Conservation (phyloP, 2,797 vertebrate genomes). For the Xiphophorus birchmanni region DNA sequence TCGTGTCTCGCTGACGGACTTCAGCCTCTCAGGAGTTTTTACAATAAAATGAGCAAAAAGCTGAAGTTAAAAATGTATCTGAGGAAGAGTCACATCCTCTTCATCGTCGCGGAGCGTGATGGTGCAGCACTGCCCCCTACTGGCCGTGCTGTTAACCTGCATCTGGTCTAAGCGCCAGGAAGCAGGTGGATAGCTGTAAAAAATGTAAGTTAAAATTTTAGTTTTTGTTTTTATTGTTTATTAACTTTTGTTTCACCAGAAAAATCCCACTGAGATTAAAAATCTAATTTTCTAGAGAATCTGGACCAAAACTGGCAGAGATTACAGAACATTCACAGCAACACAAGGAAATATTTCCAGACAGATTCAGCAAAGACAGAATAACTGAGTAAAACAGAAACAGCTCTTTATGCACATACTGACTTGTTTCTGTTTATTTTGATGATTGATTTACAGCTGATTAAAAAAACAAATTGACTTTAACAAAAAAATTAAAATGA, state of each 20-base stretch:
- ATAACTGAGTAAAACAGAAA: no score
- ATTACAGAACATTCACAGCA: no score
- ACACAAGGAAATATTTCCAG: no score
- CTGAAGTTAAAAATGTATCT: slow-evolving; percentile 23
- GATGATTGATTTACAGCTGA: not conserved
- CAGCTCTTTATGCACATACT: not conserved
- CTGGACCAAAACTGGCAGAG: no score
- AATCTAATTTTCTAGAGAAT: no score
- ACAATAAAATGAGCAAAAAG: not conserved
- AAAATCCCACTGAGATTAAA: no score
- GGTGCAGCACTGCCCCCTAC: slow-evolving; percentile 63
- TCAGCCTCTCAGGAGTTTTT: not conserved
- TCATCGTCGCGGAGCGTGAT: slow-evolving; percentile 29
- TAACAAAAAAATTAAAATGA: not conserved
- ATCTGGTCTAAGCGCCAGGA: not conserved
- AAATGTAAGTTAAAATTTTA: not conserved
- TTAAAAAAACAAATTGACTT: not conserved
- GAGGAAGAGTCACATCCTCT: slow-evolving; percentile 35
- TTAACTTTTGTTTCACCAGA: no score
- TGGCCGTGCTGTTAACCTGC: not conserved
- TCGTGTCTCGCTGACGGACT: not conserved
- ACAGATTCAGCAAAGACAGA: no score
- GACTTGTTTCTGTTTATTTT: not conserved
- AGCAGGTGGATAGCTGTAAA: not conserved
- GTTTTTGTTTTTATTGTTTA: no score